These are phyloP conservation scores for Rhinolophus ferrumequinum DNA, from an alignment of 2,113 vertebrate species.

Conservation along the genomic window DNA sequence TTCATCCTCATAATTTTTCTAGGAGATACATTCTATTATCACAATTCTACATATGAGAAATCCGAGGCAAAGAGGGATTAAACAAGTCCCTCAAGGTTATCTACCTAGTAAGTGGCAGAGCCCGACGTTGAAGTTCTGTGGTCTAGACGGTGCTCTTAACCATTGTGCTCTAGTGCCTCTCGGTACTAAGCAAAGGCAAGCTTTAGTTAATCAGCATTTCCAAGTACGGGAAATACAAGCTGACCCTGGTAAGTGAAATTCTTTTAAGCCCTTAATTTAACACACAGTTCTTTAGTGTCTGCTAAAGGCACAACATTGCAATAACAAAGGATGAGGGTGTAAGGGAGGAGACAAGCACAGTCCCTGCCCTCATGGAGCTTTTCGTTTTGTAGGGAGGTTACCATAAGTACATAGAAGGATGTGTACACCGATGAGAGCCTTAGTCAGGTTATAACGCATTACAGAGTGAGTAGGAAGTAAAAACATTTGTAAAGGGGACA, in stretches of 20 bases:
- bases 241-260: background rate
- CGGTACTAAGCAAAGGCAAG: background rate
- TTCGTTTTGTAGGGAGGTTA: background rate
- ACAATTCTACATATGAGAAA: background rate
- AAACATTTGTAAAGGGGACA: background rate
- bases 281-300: background rate
- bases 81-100: background rate
- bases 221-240: background rate
- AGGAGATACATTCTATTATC: background rate
- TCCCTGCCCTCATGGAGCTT: background rate
- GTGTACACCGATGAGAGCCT: background rate
- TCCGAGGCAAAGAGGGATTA: background rate
- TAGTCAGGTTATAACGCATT: background rate
- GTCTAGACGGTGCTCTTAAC: background rate
- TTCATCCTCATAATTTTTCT: background rate
- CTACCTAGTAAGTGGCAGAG: background rate
- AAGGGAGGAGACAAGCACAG: background rate
- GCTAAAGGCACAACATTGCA: background rate
- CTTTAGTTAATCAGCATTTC: background rate
- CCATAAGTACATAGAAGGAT: background rate
- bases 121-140: background rate
- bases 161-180: background rate
- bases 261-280: background rate
- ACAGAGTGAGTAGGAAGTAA: background rate
- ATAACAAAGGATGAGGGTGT: background rate